phyloP scores from a whole-genome alignment of 2,888 invertebrate genomes.

The Drosophila multiciliata region DNA sequence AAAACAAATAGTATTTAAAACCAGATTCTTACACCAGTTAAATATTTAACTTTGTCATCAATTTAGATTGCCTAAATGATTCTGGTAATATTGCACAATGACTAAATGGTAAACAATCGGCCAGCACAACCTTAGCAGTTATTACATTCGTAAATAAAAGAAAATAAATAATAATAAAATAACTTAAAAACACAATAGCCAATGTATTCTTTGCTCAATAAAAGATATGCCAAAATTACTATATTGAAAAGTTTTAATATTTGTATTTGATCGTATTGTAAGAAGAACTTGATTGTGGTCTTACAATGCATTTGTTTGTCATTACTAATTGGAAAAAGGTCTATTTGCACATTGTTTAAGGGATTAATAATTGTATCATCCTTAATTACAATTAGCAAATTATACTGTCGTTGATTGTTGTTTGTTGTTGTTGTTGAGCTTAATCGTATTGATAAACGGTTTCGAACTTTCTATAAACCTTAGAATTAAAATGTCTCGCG shows the following conservation, averaged over 20 bases:
- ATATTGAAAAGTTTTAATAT: constrained; percentile 3
- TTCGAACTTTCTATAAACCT: constrained; percentile 24
- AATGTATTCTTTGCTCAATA: neutral
- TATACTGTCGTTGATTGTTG: constrained; percentile 46
- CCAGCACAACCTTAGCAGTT: neutral
- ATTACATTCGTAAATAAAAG: neutral
- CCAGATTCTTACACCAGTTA: neutral
- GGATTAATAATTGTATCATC: constrained; percentile 55
- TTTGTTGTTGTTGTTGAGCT: constrained; percentile 51
- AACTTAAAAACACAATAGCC: neutral
- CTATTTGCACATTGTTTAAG: constrained; percentile 58
- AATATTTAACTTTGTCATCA: neutral
- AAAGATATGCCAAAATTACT: neutral
- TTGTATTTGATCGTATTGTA: constrained; percentile 39
- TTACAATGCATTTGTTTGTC: constrained; percentile 20
- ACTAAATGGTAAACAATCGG: neutral
- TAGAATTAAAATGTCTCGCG: constrained; percentile 42
- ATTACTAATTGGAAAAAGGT: constrained; percentile 42
- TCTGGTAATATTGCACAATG: neutral
- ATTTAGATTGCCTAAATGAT: neutral
- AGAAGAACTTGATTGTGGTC: constrained; percentile 26
- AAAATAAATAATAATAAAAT: neutral
- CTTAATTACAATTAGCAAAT: constrained; percentile 68
- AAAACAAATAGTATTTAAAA: neutral
- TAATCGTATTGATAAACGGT: constrained; percentile 34